Percentiles rank a stretch among this genome's conserved stretches.
phyloP scores from a whole-genome alignment of 2,797 vertebrate species.

The Myotis planiceps region DNA sequence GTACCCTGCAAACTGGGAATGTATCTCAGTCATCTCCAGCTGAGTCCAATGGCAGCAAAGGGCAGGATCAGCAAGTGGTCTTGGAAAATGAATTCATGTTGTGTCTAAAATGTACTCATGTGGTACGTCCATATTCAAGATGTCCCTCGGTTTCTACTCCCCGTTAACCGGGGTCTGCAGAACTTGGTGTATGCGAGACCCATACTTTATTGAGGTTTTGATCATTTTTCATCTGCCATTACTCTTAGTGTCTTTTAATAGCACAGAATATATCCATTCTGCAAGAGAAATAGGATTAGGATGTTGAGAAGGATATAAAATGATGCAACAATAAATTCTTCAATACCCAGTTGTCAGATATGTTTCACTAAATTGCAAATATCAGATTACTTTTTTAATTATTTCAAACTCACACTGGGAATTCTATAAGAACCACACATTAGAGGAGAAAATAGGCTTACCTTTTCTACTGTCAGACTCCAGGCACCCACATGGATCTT shows the following conservation, averaged over 20 bases:
- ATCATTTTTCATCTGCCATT: neutral
- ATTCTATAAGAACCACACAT: constrained; percentile 16
- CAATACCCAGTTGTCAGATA: constrained; percentile 56
- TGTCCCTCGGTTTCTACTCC: neutral
- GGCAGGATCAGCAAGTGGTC: neutral
- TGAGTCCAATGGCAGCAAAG: neutral
- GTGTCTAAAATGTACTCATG: neutral
- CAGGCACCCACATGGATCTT: neutral
- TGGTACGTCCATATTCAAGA: neutral
- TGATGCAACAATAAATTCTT: constrained; percentile 54
- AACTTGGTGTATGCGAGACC: neutral
- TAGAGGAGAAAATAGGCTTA: constrained; percentile 20
- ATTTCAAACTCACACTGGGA: constrained; percentile 52
- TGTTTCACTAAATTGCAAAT: constrained; percentile 61
- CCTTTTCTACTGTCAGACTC: constrained; percentile 1
- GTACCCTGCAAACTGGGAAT: neutral
- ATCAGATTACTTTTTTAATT: constrained; percentile 72
- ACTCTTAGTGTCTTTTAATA: constrained; percentile 8
- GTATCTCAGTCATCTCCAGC: neutral
- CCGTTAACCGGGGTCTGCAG: neutral
- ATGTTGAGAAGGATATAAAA: constrained; percentile 47
- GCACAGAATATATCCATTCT: constrained; percentile 19
- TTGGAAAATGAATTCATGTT: neutral
- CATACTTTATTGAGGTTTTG: neutral
- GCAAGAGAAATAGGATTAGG: constrained; percentile 31